Base-by-base conservation (phyloP, 2,888 invertebrate species). In the Thecocarcelia acutangulata region DNA sequence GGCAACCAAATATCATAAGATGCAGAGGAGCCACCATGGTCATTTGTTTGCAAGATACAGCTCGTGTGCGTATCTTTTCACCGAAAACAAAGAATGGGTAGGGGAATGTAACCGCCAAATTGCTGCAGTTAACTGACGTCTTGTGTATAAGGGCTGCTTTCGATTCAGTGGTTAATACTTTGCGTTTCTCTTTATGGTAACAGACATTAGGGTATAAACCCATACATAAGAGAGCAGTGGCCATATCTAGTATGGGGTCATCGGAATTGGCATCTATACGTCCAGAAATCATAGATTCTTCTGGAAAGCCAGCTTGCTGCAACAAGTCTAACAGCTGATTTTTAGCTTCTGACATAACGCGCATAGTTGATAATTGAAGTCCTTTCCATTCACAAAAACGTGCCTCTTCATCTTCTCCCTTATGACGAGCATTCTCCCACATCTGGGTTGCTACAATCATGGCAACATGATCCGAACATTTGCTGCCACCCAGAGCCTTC, bases 121-220 rank as follows among this genome's bases (percentile, higher is more conserved):
- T 96, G 86, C 94, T 95, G 90, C 97, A 97, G 92, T 98, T 98
- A 3, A 99, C 98, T 0, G 98, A 99, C 0, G 97, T 97, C 91
- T 98, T 99, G 91, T 98, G 98, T 82, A 99, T 96, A 1, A 99
- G 92, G 0, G 99, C 99, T 0, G 96, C 94, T 89, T 97, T 98
- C 72, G 97, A 96, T 91, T 98, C 99, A 0, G 97, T 97, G 0
- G 99, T 99, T 64, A 98, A 91, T 0, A 99, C 96, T 92, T 98
- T 98, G 77, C 99, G 93, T 89, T 98, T 99, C 81, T 98, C 98
- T 89, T 97, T 97, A 90, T 98, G 97, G 88, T 94, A 95, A 88
- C 98, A 98, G 2, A 99, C 97, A 90, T 99, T 99, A 0, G 99
- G 99, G 90, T 99, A 99, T 0, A 98, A 93, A 0, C 98, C 99